Base-by-base conservation (phyloP, 2,113 vertebrate species). In the Grammomys surdaster region DNA sequence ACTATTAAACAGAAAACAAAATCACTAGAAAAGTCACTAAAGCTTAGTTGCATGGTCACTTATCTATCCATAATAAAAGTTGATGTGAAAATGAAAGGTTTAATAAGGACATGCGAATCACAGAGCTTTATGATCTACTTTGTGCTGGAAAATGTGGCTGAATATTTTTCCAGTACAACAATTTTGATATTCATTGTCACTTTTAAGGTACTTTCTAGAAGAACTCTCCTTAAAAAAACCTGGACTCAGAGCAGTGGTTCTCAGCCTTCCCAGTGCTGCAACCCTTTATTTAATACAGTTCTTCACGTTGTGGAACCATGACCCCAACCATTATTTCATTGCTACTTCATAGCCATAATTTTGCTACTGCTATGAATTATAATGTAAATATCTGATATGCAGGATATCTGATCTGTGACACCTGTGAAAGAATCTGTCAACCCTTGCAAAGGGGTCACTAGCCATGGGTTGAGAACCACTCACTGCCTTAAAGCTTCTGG, bases 1-100 rank as follows among this genome's bases (percentile, higher is more conserved):
- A 88, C 78, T 24, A 96, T 7, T 26, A 93, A 78, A 16, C 19
- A 91, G 40, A 91, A 94, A 85, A 84, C 31, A 89, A 94, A 93
- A 60, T 31, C 33, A 54, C 14, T 40, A 58, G 3, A 36, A 87
- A 95, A 84, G 22, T 40, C 65, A 36, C 40, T 36, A 81, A 75
- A 9, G 9, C 24, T 40, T 19, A 26, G n/a, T 9, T 26, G 11
- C 36, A 60, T 65, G 88, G 75, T 46, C 20, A 93, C 78, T n/a
- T 40, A 77, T 26, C 51, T 67, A 43, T 73, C 20, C 48, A 54
- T 84, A 54, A 4, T 84, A 69, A 93, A 1, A 82, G 14, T 65
- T 87, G 72, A 48, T 7, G 26, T 31, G 40, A 51, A 31, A 77
- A 77, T 4, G 17, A 48, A 51, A 51, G 51, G 65, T 60, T 65